Percentiles rank a stretch among this genome's conserved stretches.
These are phyloP conservation scores for Lonchura striata DNA, from an alignment of 2,113 vertebrate species.

Conservation along the genomic window DNA sequence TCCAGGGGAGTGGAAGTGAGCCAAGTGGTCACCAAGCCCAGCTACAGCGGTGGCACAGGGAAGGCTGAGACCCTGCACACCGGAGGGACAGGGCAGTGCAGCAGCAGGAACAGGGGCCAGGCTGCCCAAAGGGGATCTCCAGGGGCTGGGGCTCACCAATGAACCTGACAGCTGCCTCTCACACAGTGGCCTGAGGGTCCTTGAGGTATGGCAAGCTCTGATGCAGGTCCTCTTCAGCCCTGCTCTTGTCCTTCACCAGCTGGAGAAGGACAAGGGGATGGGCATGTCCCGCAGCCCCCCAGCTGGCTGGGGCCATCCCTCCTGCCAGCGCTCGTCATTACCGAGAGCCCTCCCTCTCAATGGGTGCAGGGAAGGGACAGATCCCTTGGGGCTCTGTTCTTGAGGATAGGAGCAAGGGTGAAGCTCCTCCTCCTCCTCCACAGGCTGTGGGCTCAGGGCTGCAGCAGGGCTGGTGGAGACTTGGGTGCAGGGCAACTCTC, in stretches of 20 bases:
- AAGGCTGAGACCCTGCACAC: neutral
- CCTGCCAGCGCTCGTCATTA: neutral
- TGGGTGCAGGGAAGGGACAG: neutral
- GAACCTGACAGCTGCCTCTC: neutral
- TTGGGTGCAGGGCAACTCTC: neutral
- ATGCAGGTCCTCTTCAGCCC: neutral
- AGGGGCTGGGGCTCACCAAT: neutral
- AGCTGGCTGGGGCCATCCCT: neutral
- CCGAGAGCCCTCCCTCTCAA: accelerated
- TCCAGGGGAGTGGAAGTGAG: neutral
- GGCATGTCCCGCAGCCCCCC: neutral
- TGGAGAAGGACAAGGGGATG: neutral
- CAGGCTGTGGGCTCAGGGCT: neutral
- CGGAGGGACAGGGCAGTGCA: neutral
- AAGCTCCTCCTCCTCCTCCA: neutral
- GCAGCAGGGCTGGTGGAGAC: neutral
- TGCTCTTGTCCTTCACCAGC: neutral
- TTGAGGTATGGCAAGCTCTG: neutral
- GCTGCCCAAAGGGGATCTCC: neutral
- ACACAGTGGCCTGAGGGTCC: neutral
- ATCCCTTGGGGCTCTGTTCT: neutral
- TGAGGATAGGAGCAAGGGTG: neutral
- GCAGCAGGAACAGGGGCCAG: neutral
- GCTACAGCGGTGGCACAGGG: neutral
- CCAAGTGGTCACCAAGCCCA: neutral